These are phyloP conservation scores for Omphaloscelis lunosa DNA, from an alignment of 2,888 invertebrate species.

Conservation along the genomic window DNA sequence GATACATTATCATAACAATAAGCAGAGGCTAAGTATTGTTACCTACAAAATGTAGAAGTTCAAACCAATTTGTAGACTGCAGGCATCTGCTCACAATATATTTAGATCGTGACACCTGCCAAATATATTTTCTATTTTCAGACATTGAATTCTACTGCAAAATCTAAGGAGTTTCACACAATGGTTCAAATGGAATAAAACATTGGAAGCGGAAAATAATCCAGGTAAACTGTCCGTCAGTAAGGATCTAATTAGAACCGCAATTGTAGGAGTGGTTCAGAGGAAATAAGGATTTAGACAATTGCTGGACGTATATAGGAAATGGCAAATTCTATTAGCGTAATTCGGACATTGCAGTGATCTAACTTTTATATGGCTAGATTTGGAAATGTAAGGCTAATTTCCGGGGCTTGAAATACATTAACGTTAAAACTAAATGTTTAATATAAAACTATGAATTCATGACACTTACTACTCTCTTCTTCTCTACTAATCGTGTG, in stretches of 20 bases:
- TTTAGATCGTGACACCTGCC: constrained; percentile 5
- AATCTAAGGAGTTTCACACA: constrained; percentile 25
- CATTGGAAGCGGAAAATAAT: constrained; percentile 57
- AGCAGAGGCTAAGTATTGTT: too few species aligned
- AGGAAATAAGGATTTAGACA: constrained; percentile 59
- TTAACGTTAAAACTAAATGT: neutral
- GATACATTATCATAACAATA: neutral
- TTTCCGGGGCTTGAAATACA: neutral
- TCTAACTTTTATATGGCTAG: neutral
- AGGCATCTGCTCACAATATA: neutral
- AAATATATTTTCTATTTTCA: constrained; percentile 8
- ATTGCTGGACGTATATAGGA: constrained; percentile 31
- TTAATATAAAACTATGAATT: too few species aligned
- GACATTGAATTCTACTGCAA: neutral
- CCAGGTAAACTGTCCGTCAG: constrained; percentile 64
- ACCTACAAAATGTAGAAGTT: neutral
- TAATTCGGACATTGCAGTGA: neutral
- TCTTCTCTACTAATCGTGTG: too few species aligned
- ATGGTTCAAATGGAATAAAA: constrained; percentile 46
- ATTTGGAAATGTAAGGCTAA: neutral
- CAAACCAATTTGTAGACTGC: neutral
- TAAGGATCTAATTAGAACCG: constrained; percentile 61
- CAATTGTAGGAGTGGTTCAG: constrained; percentile 44
- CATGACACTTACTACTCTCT: neutral
- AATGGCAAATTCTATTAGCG: constrained; percentile 40